phyloP scores from a whole-genome alignment of 2,113 vertebrate genomes.

The Procavia capensis region DNA sequence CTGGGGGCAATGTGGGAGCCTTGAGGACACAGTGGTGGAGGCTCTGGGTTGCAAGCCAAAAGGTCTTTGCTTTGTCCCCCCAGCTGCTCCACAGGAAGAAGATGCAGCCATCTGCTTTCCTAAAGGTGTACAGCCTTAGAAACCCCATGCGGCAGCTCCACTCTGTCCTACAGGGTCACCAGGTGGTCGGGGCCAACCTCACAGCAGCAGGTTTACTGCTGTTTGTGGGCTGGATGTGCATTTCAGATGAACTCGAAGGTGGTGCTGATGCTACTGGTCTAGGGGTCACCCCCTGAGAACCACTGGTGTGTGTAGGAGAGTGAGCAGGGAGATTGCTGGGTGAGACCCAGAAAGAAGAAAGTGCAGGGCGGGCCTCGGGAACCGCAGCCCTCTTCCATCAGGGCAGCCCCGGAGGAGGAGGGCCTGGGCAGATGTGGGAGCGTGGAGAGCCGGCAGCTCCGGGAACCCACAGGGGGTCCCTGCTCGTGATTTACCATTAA shows the following conservation, averaged over 20 bases:
- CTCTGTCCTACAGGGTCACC: too few species aligned
- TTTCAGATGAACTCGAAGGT: background rate
- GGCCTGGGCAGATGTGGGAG: background rate
- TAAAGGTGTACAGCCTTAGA: too few species aligned
- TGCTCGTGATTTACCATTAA: background rate
- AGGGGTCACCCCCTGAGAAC: background rate
- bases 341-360: background rate
- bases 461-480: background rate
- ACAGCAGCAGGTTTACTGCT: too few species aligned
- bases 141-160: too few species aligned
- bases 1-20: too few species aligned
- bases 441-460: background rate
- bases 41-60: too few species aligned
- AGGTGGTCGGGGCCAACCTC: too few species aligned
- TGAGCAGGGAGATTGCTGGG: too few species aligned
- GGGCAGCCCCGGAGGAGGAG: background rate
- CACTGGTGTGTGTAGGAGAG: fast-evolving
- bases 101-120: too few species aligned
- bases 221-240: background rate
- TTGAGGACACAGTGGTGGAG: too few species aligned
- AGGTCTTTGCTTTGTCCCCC: too few species aligned
- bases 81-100: too few species aligned
- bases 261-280: background rate
- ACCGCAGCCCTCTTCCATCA: fast-evolving
- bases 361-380: fast-evolving